Percentiles rank a stretch among this genome's conserved stretches.
These are phyloP conservation scores for Pachydiplax longipennis DNA, from an alignment of 2,888 invertebrate species.

Conservation along the genomic window DNA sequence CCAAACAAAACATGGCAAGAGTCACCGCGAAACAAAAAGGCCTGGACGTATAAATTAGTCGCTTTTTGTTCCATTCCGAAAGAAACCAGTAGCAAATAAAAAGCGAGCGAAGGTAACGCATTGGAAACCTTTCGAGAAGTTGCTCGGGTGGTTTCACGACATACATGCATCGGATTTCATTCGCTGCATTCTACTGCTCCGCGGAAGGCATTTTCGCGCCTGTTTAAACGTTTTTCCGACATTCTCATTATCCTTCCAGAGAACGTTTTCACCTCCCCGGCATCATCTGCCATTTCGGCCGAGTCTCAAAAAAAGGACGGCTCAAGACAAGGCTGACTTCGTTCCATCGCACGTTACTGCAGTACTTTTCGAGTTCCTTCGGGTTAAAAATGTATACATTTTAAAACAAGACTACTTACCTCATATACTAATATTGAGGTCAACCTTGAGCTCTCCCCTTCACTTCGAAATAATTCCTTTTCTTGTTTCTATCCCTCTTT, in stretches of 20 bases:
- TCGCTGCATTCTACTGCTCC: background rate
- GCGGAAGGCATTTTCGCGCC: background rate
- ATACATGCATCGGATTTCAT: background rate
- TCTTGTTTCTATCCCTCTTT: background rate
- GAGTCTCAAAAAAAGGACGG: background rate
- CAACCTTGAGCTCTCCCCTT: background rate
- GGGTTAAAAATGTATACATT: background rate
- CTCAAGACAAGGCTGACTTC: background rate
- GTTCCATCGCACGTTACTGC: background rate
- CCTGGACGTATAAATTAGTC: too few relatives aligned
- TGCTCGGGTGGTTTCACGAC: background rate
- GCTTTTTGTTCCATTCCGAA: too few relatives aligned
- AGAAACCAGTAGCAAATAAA: too few relatives aligned
- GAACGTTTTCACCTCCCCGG: background rate
- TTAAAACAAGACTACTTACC: background rate
- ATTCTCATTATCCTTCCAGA: background rate
- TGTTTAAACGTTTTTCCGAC: background rate
- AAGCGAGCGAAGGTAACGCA: too few relatives aligned
- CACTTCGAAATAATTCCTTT: background rate
- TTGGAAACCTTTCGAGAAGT: background rate
- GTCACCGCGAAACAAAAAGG: too few relatives aligned
- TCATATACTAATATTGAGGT: conserved; percentile 1
- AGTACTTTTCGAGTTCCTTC: background rate
- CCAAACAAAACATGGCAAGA: too few relatives aligned
- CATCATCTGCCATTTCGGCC: background rate